Evolutionary conservation across 2,888 invertebrate genomes (phyloP), one percentile per base, ranked within the genome.

Genomic region (Julus scandinavius): DNA sequence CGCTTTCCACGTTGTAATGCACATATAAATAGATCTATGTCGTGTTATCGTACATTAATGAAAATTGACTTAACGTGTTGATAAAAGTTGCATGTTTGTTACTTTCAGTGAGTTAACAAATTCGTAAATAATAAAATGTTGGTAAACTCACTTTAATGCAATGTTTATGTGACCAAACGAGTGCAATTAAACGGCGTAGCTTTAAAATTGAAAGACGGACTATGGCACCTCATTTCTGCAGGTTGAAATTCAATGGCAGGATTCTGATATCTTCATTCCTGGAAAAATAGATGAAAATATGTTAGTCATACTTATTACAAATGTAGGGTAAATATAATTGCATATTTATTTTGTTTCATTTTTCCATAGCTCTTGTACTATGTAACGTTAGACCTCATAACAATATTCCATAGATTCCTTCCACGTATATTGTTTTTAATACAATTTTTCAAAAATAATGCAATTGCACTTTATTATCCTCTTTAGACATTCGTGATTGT

Each of bases 221-320:
- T 29, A 80, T 80, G 80, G 80, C 80, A 38, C 80, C 38, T 80
- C 80, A 40, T 80, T 80, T 80, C 80, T 40, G 7, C 15, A 72
- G n/a, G 20, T 72, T 72, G 11, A 13, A 15, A 15, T 80, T 80
- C 15, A 72, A 13, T 80, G 80, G 13, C 80, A 7, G 11, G 80
- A 40, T 13, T 38, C 15, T 80, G 38, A 40, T 2, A 80, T 38
- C 38, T 80, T 80, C 38, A 13, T 80, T 38, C 38, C 80, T 80
- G 13, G 9, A 40, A 29, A 11, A 72, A 72, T 72, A 13, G 13
- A 80, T 38, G 5, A 72, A 72, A 72, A 20, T 29, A 20, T 72
- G 7, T 45, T 45, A 45, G 45, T 45, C 45, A 45, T 7, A 45
- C 45, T 45, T 7, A 45, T 45, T 45, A 7, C 5, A 54, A 54